These are phyloP conservation scores for Typhlichthys eigenmanni DNA, from an alignment of 2,797 vertebrate genomes.

Conservation along the genomic window DNA sequence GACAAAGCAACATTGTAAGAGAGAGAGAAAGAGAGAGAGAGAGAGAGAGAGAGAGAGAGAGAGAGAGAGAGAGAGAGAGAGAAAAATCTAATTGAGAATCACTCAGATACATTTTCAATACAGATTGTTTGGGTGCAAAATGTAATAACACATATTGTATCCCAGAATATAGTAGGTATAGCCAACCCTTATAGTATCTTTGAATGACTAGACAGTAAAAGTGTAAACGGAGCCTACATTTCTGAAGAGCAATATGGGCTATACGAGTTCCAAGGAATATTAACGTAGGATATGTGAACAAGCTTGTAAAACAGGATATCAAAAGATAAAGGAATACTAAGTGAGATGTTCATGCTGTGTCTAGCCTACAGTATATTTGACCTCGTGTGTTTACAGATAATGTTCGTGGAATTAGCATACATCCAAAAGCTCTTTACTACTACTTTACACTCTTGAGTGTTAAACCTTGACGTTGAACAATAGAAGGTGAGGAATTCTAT, in stretches of 20 bases:
- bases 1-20: slow-evolving; percentile 63
- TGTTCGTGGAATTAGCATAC: too few relatives aligned
- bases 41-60: slow-evolving; percentile 4
- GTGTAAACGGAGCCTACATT: not conserved
- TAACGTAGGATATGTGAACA: too few relatives aligned
- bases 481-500: too few relatives aligned
- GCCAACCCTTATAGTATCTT: slow-evolving; percentile 39
- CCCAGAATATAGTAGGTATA: slow-evolving; percentile 39
- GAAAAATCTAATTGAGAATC: slow-evolving; percentile 38
- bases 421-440: slow-evolving; percentile 4
- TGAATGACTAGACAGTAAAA: slow-evolving; percentile 32
- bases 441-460: too few relatives aligned
- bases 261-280: too few relatives aligned
- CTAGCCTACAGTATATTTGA: too few relatives aligned
- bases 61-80: slow-evolving; percentile 20
- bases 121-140: slow-evolving; percentile 37
- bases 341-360: too few relatives aligned
- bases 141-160: slow-evolving; percentile 40
- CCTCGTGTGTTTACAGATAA: too few relatives aligned
- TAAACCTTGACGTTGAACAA: too few relatives aligned
- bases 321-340: too few relatives aligned
- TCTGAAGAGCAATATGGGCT: not conserved
- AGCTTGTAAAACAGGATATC: too few relatives aligned
- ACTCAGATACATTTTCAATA: slow-evolving; percentile 58
- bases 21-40: not conserved